These are phyloP conservation scores for Esox niger DNA, from an alignment of 2,113 vertebrate genomes.

Conservation along the genomic window DNA sequence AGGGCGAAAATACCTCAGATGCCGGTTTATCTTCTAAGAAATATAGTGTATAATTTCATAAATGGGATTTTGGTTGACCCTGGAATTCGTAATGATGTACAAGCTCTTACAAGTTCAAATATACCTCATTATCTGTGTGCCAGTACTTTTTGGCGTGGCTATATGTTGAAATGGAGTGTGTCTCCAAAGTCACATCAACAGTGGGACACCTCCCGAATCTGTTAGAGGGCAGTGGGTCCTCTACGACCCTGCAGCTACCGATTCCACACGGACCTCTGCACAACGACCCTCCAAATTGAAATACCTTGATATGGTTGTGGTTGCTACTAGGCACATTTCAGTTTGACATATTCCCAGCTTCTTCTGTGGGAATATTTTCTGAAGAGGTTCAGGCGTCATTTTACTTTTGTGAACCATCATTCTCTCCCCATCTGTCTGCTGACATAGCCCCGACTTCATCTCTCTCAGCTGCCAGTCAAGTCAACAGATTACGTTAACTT, in stretches of 20 bases:
- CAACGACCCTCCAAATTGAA: constrained; percentile 1
- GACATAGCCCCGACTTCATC: neutral
- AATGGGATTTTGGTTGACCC: too few relatives aligned
- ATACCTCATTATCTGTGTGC: too few relatives aligned
- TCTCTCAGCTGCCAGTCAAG: neutral
- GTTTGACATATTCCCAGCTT: neutral
- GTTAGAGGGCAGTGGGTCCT: neutral
- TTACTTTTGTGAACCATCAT: neutral
- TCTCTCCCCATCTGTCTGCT: neutral
- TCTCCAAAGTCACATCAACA: neutral
- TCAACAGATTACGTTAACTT: too few relatives aligned
- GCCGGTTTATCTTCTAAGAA: too few relatives aligned
- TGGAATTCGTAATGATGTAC: too few relatives aligned
- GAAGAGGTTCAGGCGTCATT: neutral
- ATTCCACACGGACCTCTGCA: neutral
- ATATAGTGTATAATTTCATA: too few relatives aligned
- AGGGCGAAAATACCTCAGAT: too few relatives aligned
- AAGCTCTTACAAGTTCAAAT: too few relatives aligned
- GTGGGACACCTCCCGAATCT: neutral
- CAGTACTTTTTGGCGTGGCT: too few relatives aligned
- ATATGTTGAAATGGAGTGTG: neutral
- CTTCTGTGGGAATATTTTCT: neutral
- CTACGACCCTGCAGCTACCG: constrained; percentile 1
- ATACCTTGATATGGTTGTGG: neutral
- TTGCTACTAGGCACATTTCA: constrained; percentile 2